Evolutionary conservation across 1,140 invertebrate species (phyloP).

Genomic region (Pseudobourletiella spinata): DNA sequence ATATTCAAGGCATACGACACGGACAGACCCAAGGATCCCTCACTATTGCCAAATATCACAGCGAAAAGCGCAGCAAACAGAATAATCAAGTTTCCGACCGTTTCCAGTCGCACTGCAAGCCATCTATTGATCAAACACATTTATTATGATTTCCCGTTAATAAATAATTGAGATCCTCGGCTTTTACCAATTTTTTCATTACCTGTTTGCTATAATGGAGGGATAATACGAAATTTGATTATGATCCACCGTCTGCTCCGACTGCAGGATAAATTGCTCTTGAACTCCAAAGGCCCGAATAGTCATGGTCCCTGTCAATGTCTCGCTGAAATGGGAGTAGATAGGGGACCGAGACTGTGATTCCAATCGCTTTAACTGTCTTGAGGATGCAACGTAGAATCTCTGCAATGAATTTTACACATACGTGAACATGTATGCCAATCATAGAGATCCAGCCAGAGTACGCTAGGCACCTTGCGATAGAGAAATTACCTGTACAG

Average conservation of each 20-base stretch:
- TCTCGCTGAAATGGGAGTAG: constrained; percentile 96
- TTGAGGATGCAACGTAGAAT: constrained; percentile 83
- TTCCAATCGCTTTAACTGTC: constrained; percentile 89
- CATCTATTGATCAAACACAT: constrained; percentile 42
- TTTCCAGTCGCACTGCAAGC: constrained; percentile 63
- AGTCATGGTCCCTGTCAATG: constrained; percentile 52
- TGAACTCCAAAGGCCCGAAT: constrained; percentile 69
- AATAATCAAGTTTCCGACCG: constrained; percentile 85
- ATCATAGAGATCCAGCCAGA: background rate
- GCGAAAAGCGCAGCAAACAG: constrained; percentile 80
- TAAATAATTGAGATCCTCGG: background rate
- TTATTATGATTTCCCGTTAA: background rate
- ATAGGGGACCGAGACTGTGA: constrained; percentile 93
- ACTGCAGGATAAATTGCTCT: constrained; percentile 70
- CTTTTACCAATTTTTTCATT: background rate
- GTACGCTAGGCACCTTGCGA: constrained; percentile 42
- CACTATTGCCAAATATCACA: constrained; percentile 57
- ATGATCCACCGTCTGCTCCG: constrained; percentile 70
- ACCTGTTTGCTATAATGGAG: constrained; percentile 66
- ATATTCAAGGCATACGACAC: constrained; percentile 52
- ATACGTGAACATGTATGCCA: background rate
- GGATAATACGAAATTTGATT: constrained; percentile 84
- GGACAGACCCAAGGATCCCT: constrained; percentile 53
- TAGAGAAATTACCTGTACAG: constrained; percentile 44
- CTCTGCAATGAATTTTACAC: constrained; percentile 45